Base-by-base conservation (phyloP, 2,113 vertebrate species). In the Proterorhinus semilunaris region DNA sequence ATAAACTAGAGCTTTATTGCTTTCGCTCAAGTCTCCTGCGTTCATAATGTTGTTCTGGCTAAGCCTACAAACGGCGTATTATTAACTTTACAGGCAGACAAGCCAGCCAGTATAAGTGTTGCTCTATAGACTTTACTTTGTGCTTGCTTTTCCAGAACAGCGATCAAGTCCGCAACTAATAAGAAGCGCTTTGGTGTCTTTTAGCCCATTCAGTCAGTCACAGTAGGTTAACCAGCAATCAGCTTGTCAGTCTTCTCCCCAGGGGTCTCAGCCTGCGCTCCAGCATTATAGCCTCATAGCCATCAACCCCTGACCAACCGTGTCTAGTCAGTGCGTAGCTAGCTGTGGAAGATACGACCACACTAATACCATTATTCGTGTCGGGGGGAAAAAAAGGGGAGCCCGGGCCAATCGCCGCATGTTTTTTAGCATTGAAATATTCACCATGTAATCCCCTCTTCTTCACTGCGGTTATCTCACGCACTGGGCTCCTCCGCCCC, bases 391-490 rank as follows among this genome's bases (percentile, higher is more conserved):
- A 67, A 74, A 58, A 58, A 27, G 53, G 51, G n/a, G 65, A 76
- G 70, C 61, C 72, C 68, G 62, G 83, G 82, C 83, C 87, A 81
- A 83, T 82, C 85, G 85, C 15, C 45, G 79, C 86, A 75, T 81
- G 80, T 83, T 88, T 83, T 88, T 85, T 71, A 82, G 83, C 63
- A 86, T 84, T 85, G 88, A 87, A 90, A 90, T 87, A 89, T 89
- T 89, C 77, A 70, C 83, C 86, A 81, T 90, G 89, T 91, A 91
- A 91, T 90, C 88, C 90, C 71, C 82, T 88, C 84, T 74, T 83
- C 83, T 87, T 74, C 80, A 76, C 86, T 86, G 85, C 68, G 80
- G 71, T 78, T 89, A 87, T 88, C 88, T 83, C 85, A 70, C 76
- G 53, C 63, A 76, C 47, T 51, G 42, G 53, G 48, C 43, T 57